Conservation (phyloP, 2,113 vertebrate species). For the Plecturocebus donacophilus region DNA sequence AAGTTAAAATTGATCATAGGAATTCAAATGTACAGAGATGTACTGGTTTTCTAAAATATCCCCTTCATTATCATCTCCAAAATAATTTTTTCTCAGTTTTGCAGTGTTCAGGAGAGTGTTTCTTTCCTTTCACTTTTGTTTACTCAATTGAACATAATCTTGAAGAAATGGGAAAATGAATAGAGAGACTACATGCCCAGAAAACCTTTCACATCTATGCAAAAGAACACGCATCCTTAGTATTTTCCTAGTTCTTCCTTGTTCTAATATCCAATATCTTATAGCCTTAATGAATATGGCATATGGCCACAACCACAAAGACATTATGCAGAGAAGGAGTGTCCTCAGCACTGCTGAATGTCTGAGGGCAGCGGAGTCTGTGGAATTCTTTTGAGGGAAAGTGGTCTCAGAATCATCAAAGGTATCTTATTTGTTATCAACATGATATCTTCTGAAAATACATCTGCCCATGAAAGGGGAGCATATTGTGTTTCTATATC, state of each 20-base stretch:
- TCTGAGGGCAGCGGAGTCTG: background rate
- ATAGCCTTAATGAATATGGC: background rate
- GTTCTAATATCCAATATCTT: background rate
- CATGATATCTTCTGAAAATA: background rate
- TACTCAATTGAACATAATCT: background rate
- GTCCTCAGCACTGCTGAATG: background rate
- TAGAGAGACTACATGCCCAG: background rate
- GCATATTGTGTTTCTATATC: background rate
- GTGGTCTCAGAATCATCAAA: background rate
- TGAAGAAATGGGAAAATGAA: constrained; percentile 14
- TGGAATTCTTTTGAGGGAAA: background rate
- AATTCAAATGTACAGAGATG: background rate
- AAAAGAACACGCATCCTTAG: background rate
- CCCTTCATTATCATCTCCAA: background rate
- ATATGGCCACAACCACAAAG: background rate
- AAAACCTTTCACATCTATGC: background rate
- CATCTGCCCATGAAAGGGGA: background rate
- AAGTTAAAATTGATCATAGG: background rate
- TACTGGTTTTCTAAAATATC: background rate
- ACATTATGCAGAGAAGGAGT: background rate
- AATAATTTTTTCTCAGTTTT: constrained; percentile 20
- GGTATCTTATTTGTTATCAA: background rate
- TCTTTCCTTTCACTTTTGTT: constrained; percentile 1
- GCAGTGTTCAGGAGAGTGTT: background rate
- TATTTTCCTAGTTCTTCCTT: background rate